Evolutionary conservation across 92 coral and sea anemone species (phyloP), one percentile per base, ranked within the genome.

Genomic region (Siderastrea radians): DNA sequence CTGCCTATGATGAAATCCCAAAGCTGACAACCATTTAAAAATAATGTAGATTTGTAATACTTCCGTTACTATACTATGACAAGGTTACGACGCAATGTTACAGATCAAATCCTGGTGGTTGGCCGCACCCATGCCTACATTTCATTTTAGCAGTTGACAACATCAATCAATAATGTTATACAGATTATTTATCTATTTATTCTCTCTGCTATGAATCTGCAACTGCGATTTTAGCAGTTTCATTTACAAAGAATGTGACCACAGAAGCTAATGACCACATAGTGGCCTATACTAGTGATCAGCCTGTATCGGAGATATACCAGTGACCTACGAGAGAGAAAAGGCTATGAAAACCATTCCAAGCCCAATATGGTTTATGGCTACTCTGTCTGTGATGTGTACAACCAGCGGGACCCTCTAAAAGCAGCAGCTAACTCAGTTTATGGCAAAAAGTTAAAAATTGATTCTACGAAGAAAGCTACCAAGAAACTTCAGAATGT

Each of bases 401-500:
- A 26, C 38, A 26, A 26, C 38, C 38, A 26, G 38, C 38, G 38
- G 38, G 38, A 26, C 65, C 65, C 15, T 4, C 65, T 60, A 12
- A 60, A 60, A 17, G 65, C 65, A 5, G 65, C 65, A 8, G 65
- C 65, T 12, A 60, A 16, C 5, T 73, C 86, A 12, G 63, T 84
- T 16, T 84, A 55, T 90, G 86, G 82, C 4, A 72, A 57, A 43
- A 68, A 83, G 8, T 12, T 81, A 45, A 72, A 81, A 19, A 49
- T 74, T 1, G 88, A 72, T 68, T 88, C 87, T 12, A 74, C 87
- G 9, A 71, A 71, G 65, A 81, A 88, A 61, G 55, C 82, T 17
- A 50, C 88, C 38, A 82, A 82, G 45, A 88, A 87, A 72, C 60
- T 87, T 1, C 91, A 87, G 72, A 85, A 44, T 15, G 7, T 62